Conservation (phyloP, 2,113 vertebrate genomes). For the Solea solea region DNA sequence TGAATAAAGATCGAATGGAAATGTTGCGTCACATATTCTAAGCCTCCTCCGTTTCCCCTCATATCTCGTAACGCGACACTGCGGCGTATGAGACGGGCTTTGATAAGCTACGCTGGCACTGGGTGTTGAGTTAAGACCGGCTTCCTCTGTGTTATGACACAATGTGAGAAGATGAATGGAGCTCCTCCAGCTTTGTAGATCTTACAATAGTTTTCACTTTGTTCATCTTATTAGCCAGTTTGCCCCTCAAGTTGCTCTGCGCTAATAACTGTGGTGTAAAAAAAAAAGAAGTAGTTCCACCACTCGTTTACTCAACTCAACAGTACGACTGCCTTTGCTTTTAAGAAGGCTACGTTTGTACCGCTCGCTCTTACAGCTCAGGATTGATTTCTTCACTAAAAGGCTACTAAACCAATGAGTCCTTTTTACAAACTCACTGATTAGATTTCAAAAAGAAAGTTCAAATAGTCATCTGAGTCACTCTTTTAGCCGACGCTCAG, state of each 20-base stretch:
- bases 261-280: not conserved
- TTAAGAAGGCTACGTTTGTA: not conserved
- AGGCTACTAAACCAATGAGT: not conserved
- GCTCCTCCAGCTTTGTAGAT: constrained; percentile 15
- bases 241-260: not conserved
- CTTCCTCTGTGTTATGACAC: constrained; percentile 19
- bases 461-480: not conserved
- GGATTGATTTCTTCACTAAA: not conserved
- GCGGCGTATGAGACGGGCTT: constrained; percentile 6
- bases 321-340: not conserved
- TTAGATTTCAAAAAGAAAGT: not conserved
- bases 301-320: not conserved
- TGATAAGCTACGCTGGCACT: constrained; percentile 34
- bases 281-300: not conserved
- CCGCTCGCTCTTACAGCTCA: not conserved
- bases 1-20: constrained; percentile 4
- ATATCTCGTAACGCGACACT: constrained; percentile 18
- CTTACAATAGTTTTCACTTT: constrained; percentile 21
- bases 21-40: constrained; percentile 46
- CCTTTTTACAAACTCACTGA: not conserved
- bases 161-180: constrained; percentile 18
- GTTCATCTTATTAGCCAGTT: constrained; percentile 2
- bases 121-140: constrained; percentile 8
- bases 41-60: constrained; percentile 35
- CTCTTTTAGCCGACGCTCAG: not conserved